Conservation (phyloP, 2,888 invertebrate species). For the Acleris cristana region DNA sequence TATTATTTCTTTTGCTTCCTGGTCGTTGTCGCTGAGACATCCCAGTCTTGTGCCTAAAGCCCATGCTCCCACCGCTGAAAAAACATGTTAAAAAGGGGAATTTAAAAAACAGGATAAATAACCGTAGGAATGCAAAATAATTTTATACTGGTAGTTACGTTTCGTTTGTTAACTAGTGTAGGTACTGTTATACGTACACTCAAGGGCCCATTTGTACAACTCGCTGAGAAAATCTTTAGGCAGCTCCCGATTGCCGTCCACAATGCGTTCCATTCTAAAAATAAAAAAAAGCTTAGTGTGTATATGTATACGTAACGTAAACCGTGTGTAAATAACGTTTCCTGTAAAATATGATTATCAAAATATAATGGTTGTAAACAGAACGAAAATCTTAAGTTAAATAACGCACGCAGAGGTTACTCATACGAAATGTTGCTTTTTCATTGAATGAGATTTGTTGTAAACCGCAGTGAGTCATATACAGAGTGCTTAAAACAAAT, state of each 20-base stretch:
- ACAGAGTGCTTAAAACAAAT: conserved; percentile 71
- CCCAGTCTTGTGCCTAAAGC: conserved; percentile 92
- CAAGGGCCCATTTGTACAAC: conserved; percentile 91
- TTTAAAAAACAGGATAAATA: too few species aligned
- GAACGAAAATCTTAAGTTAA: conserved; percentile 16
- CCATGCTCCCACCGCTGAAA: conserved; percentile 90
- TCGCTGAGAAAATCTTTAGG: conserved; percentile 88
- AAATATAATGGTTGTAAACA: conserved; percentile 17
- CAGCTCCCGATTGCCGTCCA: conserved; percentile 84
- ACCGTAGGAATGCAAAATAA: too few species aligned
- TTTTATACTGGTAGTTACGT: neutral
- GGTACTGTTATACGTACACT: conserved; percentile 85
- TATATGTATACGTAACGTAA: conserved; percentile 35
- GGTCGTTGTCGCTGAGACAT: conserved; percentile 87
- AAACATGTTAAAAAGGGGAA: too few species aligned
- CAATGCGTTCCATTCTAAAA: conserved; percentile 86
- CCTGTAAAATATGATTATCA: conserved; percentile 8
- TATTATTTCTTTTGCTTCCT: conserved; percentile 90
- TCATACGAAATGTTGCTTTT: conserved; percentile 61
- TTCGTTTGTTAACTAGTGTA: neutral
- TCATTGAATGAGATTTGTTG: conserved; percentile 71
- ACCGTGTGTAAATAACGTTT: conserved; percentile 45
- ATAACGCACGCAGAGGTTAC: conserved; percentile 48
- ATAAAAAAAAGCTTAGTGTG: conserved; percentile 46
- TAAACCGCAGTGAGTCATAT: conserved; percentile 70